phyloP scores from a whole-genome alignment of 2,113 vertebrate genomes.

The human region GRCh38 chr12:71426501-71427000 shows the following conservation, averaged over 20 bases:
- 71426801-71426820: constrained; percentile 75
- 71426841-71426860: constrained; percentile 57
- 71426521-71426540: background rate
- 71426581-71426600: background rate
- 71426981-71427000: background rate
- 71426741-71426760: constrained; percentile 68
- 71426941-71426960: constrained; percentile 55
- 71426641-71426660: background rate
- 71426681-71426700: constrained; percentile 37
- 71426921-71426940: constrained; percentile 57
- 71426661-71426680: constrained; percentile 19
- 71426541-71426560: background rate
- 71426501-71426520: background rate
- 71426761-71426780: constrained; percentile 66
- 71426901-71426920: constrained; percentile 64
- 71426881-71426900: constrained; percentile 63
- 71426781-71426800: constrained; percentile 70
- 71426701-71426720: constrained; percentile 61
- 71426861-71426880: constrained; percentile 67
- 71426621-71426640: constrained; percentile 9
- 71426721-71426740: constrained; percentile 58
- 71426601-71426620: background rate
- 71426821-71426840: constrained; percentile 67
- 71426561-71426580: background rate
- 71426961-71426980: background rate